Conservation (phyloP, 2,888 invertebrate species). For the Xanthorhoe spadicearia region DNA sequence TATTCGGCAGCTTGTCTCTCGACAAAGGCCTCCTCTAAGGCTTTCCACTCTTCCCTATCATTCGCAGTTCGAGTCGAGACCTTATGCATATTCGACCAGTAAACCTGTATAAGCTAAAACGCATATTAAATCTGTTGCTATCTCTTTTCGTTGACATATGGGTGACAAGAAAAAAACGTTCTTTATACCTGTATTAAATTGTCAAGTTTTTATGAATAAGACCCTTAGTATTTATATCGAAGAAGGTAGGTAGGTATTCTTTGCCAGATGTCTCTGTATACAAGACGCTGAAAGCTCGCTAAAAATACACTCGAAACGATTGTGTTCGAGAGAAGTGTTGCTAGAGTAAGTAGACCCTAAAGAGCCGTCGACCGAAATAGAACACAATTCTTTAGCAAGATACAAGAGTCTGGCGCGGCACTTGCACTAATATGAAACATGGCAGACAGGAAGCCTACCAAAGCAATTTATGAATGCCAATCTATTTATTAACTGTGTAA, state of each 20-base stretch:
- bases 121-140: too few species aligned
- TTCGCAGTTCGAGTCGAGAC: too few species aligned
- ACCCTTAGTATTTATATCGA: not conserved
- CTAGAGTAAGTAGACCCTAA: conserved; percentile 7
- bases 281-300: not conserved
- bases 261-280: not conserved
- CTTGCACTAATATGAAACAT: not conserved
- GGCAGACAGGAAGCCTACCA: not conserved
- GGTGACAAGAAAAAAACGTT: too few species aligned
- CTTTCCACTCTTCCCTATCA: too few species aligned
- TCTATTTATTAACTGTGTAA: not conserved
- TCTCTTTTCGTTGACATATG: too few species aligned
- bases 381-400: conserved; percentile 8
- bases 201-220: too few species aligned
- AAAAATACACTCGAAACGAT: conserved; percentile 11
- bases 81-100: too few species aligned
- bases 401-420: not conserved
- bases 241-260: not conserved
- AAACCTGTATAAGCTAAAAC: too few species aligned
- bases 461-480: not conserved
- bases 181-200: too few species aligned
- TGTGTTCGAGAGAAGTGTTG: conserved; percentile 8
- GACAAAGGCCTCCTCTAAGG: too few species aligned
- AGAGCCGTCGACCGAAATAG: conserved; percentile 16
- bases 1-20: too few species aligned